Base-by-base conservation (phyloP, 1,140 invertebrate genomes). In the Mya arenaria region DNA sequence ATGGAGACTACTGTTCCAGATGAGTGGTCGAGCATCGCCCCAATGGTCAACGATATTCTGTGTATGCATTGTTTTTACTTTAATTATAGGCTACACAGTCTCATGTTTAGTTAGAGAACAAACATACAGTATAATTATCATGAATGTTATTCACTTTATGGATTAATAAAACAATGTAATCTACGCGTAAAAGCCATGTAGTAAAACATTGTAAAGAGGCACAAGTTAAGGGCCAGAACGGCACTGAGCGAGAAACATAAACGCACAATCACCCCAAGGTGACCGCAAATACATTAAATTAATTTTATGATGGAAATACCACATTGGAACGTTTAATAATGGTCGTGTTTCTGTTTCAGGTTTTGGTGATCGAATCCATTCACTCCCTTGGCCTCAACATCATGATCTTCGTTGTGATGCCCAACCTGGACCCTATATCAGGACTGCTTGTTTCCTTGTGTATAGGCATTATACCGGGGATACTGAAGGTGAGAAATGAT, bases 391-490 rank as follows among this genome's bases (percentile, higher is more conserved):
- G 98, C 0, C 91, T 98, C 37, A 95, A 95, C 0, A 88, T 98
- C 37, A 93, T 99, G 82, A 95, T 98, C 83, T 97, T 97, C 89
- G 94, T 95, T 30, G 95, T 99, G 41, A 93, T 99, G 4, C 98
- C 98, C 1, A 96, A 97, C 88, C 90, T 99, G 44, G 97, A 99
- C 92, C 97, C 97, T 8, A 95, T 98, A 34, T 97, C 97, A 92
- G 97, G 97, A 4, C 96, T 97, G 15, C 98, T 98, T 96, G 93
- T 99, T 52, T 98, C 97, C 10, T 98, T 98, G 91, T 89, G 82
- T 56, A 84, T 90, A 19, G 84, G 72, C 55, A 44, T 82, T 34
- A 71, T 88, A 34, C 90, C 85, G 17, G 73, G 63, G 17, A 44
- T 84, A 15, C 48, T 88, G 37, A 87, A 87, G 65, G 66, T 86